Base-by-base conservation (phyloP, 2,888 invertebrate species). In the Lithophane semibrunnea region DNA sequence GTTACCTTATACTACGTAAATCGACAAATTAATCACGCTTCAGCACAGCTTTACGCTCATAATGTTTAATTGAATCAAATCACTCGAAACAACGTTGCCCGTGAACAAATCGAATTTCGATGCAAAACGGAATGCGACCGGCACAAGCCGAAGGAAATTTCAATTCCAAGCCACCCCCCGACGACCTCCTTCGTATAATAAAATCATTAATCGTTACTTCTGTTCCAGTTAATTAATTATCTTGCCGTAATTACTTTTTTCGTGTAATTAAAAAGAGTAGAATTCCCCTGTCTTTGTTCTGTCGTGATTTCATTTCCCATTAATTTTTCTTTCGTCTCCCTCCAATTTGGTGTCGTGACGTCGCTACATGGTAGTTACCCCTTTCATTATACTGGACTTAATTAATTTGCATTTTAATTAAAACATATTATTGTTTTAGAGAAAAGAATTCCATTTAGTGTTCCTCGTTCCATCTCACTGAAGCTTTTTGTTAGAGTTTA, bases 291-390 rank as follows among this genome's bases (percentile, higher is more conserved):
- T 96, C 96, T 96, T 96, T 96, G 96, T 95, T 94, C 95, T 94
- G 95, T 94, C 95, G 94, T 96, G 96, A 96, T 96, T 96, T 96
- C 96, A 95, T 96, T 96, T 96, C 96, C 95, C 95, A 96, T 96
- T 96, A 96, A 96, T 96, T 96, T 96, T 96, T 96, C 96, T 96
- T 96, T 96, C 94, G 93, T 92, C 97, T 97, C 95, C 97, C 97
- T 98, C 97, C 98, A 95, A 96, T 96, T 96, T 95, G 94, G 93
- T 94, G 94, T 94, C 94, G 95, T 95, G 94, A 94, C 94, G 93
- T 92, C 92, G 94, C 92, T 94, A 95, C 94, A 95, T 94, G 93
- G 94, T 94, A 94, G 94, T 94, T 95, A 96, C 96, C 95, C 96
- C 96, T 96, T 96, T 95, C 94, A 95, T 95, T 95, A 94, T 94